These are phyloP conservation scores for Hyperopisus bebe DNA, from an alignment of 2,113 vertebrate species.

Conservation along the genomic window DNA sequence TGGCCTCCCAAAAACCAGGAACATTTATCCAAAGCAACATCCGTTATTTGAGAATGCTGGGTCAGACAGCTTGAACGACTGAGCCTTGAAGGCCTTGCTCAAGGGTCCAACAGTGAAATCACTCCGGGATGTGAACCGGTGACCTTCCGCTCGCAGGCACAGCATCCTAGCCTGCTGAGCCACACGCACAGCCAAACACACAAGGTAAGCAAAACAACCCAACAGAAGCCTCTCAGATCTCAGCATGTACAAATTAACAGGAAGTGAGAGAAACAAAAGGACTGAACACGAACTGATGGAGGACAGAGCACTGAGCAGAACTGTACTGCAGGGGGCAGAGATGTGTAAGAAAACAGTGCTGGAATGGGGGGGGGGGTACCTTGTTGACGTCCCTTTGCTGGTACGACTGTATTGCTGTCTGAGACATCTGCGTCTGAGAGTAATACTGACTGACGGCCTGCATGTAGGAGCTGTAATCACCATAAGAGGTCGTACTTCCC, in stretches of 20 bases:
- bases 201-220: not conserved
- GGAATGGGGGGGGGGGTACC: conserved; percentile 48
- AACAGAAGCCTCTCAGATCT: not conserved
- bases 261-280: not conserved
- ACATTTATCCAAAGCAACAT: not conserved
- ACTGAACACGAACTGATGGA: not conserved
- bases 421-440: conserved; percentile 58
- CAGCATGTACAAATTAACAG: not conserved
- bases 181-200: not conserved
- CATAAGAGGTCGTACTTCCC: conserved; percentile 53
- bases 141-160: not conserved
- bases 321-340: not conserved
- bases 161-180: not conserved
- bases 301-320: not conserved
- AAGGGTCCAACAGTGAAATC: not conserved
- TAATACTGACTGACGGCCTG: conserved; percentile 67
- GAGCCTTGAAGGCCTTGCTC: not conserved
- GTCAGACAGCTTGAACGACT: not conserved
- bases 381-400: conserved; percentile 53
- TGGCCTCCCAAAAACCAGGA: not conserved
- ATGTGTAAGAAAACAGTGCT: not conserved
- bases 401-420: conserved; percentile 56
- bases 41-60: not conserved
- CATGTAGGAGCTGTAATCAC: conserved; percentile 67
- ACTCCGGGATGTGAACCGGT: not conserved